Conservation (phyloP, 2,797 vertebrate species). For the Enteromius argenteus region DNA sequence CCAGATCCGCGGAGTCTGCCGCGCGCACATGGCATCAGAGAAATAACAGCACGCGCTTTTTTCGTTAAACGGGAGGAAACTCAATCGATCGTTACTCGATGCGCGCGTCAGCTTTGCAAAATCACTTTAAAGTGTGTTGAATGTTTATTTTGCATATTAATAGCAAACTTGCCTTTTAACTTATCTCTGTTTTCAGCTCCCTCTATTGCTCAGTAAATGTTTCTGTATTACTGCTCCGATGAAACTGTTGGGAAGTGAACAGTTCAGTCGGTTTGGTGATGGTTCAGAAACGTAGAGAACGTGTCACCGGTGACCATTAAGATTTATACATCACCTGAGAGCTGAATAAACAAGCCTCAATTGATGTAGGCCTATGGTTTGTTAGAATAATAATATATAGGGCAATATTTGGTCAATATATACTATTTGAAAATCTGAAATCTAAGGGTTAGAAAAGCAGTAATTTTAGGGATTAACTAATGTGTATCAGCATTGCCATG, state of each 20-base stretch:
- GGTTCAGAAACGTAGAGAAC: too few relatives aligned
- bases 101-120: not conserved
- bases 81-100: constrained; percentile 51
- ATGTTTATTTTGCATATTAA: not conserved
- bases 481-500: too few relatives aligned
- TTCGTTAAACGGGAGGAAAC: constrained; percentile 34
- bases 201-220: not conserved
- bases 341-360: too few relatives aligned
- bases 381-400: too few relatives aligned
- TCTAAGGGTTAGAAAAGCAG: too few relatives aligned
- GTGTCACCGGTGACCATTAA: not conserved
- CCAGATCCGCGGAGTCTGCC: constrained; percentile 61
- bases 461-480: too few relatives aligned
- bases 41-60: constrained; percentile 8
- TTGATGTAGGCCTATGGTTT: too few relatives aligned
- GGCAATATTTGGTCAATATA: too few relatives aligned
- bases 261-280: not conserved
- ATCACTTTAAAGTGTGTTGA: not conserved
- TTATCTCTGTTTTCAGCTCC: too few relatives aligned
- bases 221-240: not conserved
- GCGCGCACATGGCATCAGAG: constrained; percentile 56
- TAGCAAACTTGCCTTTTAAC: not conserved
- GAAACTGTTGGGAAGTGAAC: not conserved
- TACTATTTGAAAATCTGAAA: too few relatives aligned
- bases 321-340: too few relatives aligned